Percentiles rank a stretch among this genome's conserved stretches.
phyloP scores from a whole-genome alignment of 2,113 vertebrate species.

The Charina bottae region DNA sequence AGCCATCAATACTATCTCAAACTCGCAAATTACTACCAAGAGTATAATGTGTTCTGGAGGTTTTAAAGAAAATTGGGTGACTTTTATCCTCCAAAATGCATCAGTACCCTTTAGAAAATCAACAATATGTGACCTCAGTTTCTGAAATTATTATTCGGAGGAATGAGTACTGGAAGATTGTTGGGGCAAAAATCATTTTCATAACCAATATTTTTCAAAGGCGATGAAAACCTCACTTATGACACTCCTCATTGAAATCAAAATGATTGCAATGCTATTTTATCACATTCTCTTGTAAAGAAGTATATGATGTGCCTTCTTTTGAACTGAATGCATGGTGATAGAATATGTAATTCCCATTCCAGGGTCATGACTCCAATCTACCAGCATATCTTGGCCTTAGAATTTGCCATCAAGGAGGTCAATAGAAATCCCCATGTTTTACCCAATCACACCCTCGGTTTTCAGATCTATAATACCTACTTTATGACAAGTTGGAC shows the following conservation, averaged over 20 bases:
- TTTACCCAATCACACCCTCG: background rate
- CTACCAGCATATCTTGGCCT: background rate
- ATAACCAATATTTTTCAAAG: no score
- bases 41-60: background rate
- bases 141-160: no score
- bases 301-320: background rate
- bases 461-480: background rate
- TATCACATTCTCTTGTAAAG: background rate
- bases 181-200: no score
- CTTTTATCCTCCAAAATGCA: background rate
- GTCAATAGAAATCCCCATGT: background rate
- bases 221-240: no score
- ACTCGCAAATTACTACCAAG: background rate
- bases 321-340: background rate
- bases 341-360: background rate
- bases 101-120: background rate
- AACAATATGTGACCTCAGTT: background rate
- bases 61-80: background rate
- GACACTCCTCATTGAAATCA: no score
- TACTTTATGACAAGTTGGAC: background rate
- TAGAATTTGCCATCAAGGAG: background rate
- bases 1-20: no score
- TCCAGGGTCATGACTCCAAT: background rate
- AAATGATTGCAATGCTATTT: no score
- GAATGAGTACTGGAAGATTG: no score